Evolutionary conservation across 2,888 invertebrate genomes (phyloP).

Genomic region (Quadroppia sp.): DNA sequence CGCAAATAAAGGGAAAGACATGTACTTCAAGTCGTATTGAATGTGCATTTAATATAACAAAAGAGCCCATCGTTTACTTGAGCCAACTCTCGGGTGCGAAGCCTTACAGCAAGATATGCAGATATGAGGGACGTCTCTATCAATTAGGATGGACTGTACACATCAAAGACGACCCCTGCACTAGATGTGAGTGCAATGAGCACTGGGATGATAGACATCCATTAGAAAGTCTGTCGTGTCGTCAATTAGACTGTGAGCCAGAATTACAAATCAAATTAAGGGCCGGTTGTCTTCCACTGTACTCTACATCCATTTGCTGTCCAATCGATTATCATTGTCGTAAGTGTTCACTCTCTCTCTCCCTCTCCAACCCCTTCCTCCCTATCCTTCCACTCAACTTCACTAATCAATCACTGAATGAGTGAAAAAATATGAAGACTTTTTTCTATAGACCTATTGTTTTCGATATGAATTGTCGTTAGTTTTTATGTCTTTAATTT

Average conservation of each 20-base stretch:
- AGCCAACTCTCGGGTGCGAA: background rate
- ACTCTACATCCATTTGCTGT: background rate
- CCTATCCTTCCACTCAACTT: background rate
- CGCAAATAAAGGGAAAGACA: background rate
- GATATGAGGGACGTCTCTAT: constrained; percentile 18
- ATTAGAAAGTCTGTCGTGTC: background rate
- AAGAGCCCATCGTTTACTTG: constrained; percentile 2
- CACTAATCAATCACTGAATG: background rate
- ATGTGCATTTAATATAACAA: constrained; percentile 2
- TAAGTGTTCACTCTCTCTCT: background rate
- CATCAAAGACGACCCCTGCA: background rate
- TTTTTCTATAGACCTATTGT: too few relatives aligned
- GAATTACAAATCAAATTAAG: background rate
- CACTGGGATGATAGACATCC: constrained; percentile 25
- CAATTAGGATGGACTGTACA: constrained; percentile 19
- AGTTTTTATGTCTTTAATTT: background rate
- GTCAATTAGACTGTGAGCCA: background rate
- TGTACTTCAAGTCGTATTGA: constrained; percentile 28
- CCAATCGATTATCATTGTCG: constrained; percentile 20
- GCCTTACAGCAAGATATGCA: constrained; percentile 1
- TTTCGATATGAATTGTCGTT: background rate
- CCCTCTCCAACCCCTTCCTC: background rate
- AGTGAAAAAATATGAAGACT: too few relatives aligned
- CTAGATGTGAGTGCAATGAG: background rate
- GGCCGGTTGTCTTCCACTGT: constrained; percentile 9